These are phyloP conservation scores for Rhyacophila brunnea DNA, from an alignment of 1,140 invertebrate species.

Conservation along the genomic window DNA sequence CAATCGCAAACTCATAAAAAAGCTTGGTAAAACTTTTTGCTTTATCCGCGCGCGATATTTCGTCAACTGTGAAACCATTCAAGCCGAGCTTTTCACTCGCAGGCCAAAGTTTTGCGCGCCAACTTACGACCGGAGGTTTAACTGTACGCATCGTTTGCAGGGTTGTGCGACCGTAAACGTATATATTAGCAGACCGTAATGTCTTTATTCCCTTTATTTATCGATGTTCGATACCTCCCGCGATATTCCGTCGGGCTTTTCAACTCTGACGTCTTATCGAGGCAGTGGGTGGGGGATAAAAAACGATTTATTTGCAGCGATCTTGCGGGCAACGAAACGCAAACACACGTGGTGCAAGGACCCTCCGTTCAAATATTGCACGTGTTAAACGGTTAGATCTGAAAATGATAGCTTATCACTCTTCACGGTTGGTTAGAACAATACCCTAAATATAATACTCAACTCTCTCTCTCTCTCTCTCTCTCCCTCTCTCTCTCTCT, in stretches of 20 bases:
- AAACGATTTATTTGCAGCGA: constrained; percentile 23
- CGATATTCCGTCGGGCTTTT: constrained; percentile 21
- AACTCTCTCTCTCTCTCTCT: too few species aligned
- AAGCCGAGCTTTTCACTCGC: too few species aligned
- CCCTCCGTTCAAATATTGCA: too few species aligned
- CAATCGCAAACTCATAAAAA: too few species aligned
- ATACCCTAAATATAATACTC: too few species aligned
- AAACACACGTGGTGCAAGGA: too few species aligned
- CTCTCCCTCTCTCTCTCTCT: too few species aligned
- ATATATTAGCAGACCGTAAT: constrained; percentile 21
- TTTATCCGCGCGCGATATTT: neutral
- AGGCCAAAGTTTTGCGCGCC: neutral
- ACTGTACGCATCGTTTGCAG: constrained; percentile 9
- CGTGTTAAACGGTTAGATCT: too few species aligned
- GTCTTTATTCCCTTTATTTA: constrained; percentile 23
- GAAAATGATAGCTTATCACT: too few species aligned
- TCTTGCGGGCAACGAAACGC: constrained; percentile 7
- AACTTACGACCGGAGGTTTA: neutral
- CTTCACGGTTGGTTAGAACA: too few species aligned
- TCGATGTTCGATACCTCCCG: constrained; percentile 11
- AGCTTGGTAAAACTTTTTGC: too few species aligned
- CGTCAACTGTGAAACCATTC: neutral
- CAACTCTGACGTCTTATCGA: constrained; percentile 22
- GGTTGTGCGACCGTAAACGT: constrained; percentile 12
- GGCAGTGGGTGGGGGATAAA: constrained; percentile 9